Conservation (phyloP, 2,113 vertebrate genomes). For the Festucalex cinctus region DNA sequence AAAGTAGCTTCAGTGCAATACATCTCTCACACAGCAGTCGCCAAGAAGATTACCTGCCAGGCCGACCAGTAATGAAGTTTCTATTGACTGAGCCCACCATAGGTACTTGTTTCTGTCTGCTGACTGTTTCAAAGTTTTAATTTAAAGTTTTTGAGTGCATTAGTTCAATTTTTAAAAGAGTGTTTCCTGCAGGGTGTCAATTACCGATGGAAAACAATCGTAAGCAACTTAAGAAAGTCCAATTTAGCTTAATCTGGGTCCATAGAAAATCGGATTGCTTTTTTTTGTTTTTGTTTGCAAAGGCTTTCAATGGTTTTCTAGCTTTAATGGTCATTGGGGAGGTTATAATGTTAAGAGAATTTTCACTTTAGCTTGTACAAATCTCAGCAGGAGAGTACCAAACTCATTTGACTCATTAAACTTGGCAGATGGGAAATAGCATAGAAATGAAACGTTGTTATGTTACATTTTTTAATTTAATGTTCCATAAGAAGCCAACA, state of each 20-base stretch:
- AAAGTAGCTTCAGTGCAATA: constrained; percentile 60
- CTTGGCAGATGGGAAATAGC: neutral
- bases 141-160: constrained; percentile 55
- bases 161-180: constrained; percentile 46
- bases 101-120: constrained; percentile 59
- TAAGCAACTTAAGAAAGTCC: constrained; percentile 11
- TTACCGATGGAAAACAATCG: constrained; percentile 40
- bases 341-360: neutral
- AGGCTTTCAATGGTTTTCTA: neutral
- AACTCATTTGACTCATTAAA: neutral
- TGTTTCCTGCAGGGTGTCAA: constrained; percentile 29
- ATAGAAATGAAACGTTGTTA: neutral
- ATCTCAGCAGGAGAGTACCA: neutral
- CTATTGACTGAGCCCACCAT: constrained; percentile 66
- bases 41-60: constrained; percentile 64
- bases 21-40: constrained; percentile 61
- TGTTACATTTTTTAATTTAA: neutral
- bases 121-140: constrained; percentile 49
- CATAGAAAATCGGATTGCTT: constrained; percentile 23
- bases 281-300: neutral
- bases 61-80: constrained; percentile 69
- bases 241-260: constrained; percentile 17
- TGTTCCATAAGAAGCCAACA: neutral
- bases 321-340: neutral
- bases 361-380: neutral